Evolutionary conservation across 2,797 vertebrate species (phyloP), one percentile per base, ranked within the genome.

Genomic region (Sebastiscus tertius): DNA sequence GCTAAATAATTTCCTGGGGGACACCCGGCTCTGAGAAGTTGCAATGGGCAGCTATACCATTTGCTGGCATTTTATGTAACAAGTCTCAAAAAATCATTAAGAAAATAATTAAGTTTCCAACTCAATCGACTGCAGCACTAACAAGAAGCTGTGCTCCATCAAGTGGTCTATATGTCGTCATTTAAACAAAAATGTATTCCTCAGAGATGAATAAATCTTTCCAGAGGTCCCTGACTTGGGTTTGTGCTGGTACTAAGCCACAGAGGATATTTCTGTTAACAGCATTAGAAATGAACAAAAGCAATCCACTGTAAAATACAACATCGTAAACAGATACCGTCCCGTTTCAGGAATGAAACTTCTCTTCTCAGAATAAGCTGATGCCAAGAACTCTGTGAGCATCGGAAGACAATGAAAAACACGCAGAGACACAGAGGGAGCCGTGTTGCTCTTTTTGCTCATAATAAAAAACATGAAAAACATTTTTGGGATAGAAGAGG

Each of bases 381-480:
- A 59, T 49, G 59, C 31, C 36, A 34, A 62, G 46, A 80, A 65
- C 36, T 77, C 16, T n/a, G 39, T 1, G 16, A 81, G 60, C 14
- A 14, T 65, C 49, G 27, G 33, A 52, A 63, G 24, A 65, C 54
- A 73, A 22, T 69, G 36, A 72, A 72, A 81, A 80, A 39, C 64
- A 59, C 7, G 52, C 27, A 67, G 62, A 69, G 56, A 64, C 58
- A 42, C 33, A 61, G 31, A 33, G 20, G 60, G 34, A 64, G 60
- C 42, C 1, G 8, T 60, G 29, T 72, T 83, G 36, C 74, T 79
- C 77, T 63, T 86, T 60, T 72, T 34, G 26, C 22, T 7, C 4
- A 59, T 64, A 72, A 80, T 82, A 87, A 91, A 91, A 88, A 85
- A 81, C 65, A 83, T 84, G 66, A 90, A 83, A 89, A 87, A 82